Conservation (phyloP, 2,888 invertebrate genomes). For the Callimorpha dominula region DNA sequence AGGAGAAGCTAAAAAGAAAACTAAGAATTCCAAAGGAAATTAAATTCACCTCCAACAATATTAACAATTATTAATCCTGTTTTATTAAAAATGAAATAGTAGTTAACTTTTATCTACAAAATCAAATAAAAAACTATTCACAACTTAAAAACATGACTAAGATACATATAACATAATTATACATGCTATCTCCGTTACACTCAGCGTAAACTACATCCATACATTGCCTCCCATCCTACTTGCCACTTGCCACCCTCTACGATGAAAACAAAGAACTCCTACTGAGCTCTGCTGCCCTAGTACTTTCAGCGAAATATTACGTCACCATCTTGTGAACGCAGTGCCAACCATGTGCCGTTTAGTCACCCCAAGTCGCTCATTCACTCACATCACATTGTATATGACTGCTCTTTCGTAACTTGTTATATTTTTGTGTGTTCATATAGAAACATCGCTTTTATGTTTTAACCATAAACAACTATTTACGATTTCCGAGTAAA, state of each 20-base stretch:
- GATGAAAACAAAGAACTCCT: constrained; percentile 36
- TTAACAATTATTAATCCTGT: no score
- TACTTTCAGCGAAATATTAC: constrained; percentile 67
- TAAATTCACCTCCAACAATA: no score
- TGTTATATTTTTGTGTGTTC: neutral
- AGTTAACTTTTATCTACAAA: no score
- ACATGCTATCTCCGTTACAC: neutral
- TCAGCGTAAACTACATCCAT: neutral
- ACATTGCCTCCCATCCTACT: neutral
- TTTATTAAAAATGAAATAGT: no score
- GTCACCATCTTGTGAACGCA: constrained; percentile 63
- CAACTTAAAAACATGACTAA: no score
- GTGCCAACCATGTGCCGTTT: neutral
- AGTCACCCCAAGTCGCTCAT: neutral
- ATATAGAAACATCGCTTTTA: neutral
- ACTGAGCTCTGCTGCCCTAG: constrained; percentile 61
- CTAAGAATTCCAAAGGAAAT: no score
- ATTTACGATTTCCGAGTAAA: no score
- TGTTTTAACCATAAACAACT: no score
- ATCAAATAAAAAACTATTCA: no score
- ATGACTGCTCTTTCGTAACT: neutral
- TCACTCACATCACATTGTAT: neutral
- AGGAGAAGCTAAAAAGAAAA: no score
- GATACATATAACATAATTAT: neutral
- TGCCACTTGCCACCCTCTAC: constrained; percentile 1